Evolutionary conservation across 2,797 vertebrate species (phyloP).

Genomic region (Eospalax fontanierii): DNA sequence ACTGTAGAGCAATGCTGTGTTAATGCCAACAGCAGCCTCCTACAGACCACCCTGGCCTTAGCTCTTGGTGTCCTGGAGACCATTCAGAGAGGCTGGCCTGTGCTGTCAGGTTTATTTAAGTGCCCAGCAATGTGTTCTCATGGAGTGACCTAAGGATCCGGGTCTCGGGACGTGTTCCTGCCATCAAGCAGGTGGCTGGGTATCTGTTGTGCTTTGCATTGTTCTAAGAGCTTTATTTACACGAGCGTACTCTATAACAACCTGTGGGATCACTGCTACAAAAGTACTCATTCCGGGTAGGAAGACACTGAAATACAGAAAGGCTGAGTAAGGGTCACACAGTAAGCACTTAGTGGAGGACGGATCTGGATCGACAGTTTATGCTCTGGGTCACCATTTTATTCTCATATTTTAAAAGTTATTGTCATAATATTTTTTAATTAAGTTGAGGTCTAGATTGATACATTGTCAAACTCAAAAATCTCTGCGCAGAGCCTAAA

Average conservation of each 20-base stretch:
- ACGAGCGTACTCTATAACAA: not conserved
- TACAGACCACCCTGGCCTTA: not conserved
- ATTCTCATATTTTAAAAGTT: not conserved
- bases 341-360: not conserved
- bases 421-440: not conserved
- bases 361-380: not conserved
- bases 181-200: not conserved
- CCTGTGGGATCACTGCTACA: not conserved
- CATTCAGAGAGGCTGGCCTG: not conserved
- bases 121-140: not conserved
- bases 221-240: not conserved
- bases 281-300: not conserved
- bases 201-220: not conserved
- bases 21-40: not conserved
- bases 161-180: not conserved
- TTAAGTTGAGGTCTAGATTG: not conserved
- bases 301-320: not conserved
- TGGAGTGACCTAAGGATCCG: not conserved
- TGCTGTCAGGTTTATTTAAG: not conserved
- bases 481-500: not conserved
- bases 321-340: not conserved
- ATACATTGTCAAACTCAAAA: not conserved
- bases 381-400: not conserved
- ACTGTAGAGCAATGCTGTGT: not conserved
- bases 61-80: not conserved